Evolutionary conservation across 2,113 vertebrate genomes (phyloP).

Genomic region (Corapipo altera): DNA sequence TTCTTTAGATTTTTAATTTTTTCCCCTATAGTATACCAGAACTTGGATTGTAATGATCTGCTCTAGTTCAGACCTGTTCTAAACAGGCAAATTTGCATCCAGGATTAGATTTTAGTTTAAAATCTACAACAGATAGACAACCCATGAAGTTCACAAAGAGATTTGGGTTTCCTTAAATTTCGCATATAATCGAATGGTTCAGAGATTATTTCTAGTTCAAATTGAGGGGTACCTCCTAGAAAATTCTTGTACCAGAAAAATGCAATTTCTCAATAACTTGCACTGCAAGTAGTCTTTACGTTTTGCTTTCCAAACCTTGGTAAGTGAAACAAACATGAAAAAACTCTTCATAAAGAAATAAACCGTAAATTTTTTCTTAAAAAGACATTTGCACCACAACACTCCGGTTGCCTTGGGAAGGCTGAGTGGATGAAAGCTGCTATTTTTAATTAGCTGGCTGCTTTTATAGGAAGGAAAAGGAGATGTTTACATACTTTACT

Average conservation of each 20-base stretch:
- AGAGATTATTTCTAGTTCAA: neutral
- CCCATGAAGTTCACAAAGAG: neutral
- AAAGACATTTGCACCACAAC: neutral
- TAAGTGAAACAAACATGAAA: neutral
- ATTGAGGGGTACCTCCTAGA: neutral
- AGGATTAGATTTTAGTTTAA: neutral
- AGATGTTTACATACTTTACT: neutral
- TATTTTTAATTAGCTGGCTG: neutral
- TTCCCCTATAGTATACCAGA: neutral
- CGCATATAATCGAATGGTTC: neutral
- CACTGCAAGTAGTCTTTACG: neutral
- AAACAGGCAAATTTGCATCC: neutral
- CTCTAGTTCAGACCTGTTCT: neutral
- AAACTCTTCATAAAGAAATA: neutral
- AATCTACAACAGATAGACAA: neutral
- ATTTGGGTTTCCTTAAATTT: neutral
- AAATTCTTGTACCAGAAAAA: neutral
- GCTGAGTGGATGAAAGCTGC: neutral
- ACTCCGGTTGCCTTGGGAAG: neutral
- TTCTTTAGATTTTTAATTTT: neutral
- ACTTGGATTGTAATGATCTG: neutral
- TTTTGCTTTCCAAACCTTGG: neutral
- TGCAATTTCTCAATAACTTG: neutral
- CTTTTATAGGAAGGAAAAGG: neutral
- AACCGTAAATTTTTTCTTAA: neutral